Conservation (phyloP, 2,113 vertebrate species). For the Laticauda colubrina region DNA sequence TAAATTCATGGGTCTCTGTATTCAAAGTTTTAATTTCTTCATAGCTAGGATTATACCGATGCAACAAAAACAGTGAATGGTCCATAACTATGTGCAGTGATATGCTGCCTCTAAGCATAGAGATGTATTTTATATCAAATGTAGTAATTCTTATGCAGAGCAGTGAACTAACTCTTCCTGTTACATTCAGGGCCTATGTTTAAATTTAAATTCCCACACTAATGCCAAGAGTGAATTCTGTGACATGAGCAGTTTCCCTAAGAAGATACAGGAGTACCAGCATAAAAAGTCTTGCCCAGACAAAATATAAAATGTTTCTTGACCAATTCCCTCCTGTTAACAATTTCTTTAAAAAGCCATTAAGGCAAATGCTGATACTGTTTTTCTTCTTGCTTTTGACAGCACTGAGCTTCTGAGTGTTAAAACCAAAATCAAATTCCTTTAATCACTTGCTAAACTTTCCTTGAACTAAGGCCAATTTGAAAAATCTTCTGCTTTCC, state of each 20-base stretch:
- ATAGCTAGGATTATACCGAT: background rate
- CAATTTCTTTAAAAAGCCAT: background rate
- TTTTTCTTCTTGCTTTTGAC: too few species aligned
- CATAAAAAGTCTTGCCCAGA: background rate
- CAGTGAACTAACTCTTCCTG: background rate
- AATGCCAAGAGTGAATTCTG: slow-evolving; percentile 31
- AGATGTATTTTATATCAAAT: slow-evolving; percentile 31
- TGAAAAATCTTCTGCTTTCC: background rate
- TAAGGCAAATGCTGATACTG: background rate
- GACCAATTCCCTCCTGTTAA: background rate
- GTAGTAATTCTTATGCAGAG: slow-evolving; percentile 33
- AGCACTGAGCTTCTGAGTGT: background rate
- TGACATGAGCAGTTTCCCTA: slow-evolving; percentile 17
- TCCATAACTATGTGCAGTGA: background rate
- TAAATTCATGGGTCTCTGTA: background rate
- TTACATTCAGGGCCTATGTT: background rate
- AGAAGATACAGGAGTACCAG: background rate
- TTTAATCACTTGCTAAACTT: background rate
- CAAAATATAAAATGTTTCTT: background rate
- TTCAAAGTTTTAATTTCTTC: background rate
- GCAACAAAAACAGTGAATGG: background rate
- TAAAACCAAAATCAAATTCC: background rate
- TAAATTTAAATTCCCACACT: slow-evolving; percentile 1
- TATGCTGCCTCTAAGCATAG: slow-evolving; percentile 21
- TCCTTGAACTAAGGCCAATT: background rate